Conservation (phyloP, 1,140 invertebrate species). For the Drosophila navojoa region DNA sequence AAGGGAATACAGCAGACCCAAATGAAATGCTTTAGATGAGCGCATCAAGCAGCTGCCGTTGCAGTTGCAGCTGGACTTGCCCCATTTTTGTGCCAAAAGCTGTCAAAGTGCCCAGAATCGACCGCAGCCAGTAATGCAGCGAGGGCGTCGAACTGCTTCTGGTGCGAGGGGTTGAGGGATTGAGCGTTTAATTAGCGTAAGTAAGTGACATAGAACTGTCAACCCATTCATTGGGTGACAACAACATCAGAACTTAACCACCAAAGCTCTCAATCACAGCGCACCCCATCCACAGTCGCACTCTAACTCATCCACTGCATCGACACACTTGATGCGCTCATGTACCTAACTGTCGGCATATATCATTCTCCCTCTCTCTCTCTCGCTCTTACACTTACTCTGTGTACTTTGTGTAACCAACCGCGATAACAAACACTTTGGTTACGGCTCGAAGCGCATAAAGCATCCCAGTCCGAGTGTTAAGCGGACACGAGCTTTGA, state of each 20-base stretch:
- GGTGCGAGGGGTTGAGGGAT: not conserved
- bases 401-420: slow-evolving; percentile 58
- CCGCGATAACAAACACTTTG: slow-evolving; percentile 66
- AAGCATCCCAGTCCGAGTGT: slow-evolving; percentile 22
- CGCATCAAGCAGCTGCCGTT: slow-evolving; percentile 15
- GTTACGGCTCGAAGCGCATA: slow-evolving; percentile 28
- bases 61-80: slow-evolving; percentile 19
- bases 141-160: not conserved
- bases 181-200: slow-evolving; percentile 75
- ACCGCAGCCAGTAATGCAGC: slow-evolving; percentile 16
- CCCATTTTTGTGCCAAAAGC: slow-evolving; percentile 56
- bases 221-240: slow-evolving; percentile 42
- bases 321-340: not conserved
- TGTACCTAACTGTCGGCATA: not conserved
- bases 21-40: slow-evolving; percentile 57
- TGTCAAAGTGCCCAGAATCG: slow-evolving; percentile 55
- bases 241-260: slow-evolving; percentile 21
- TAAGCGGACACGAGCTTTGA: slow-evolving; percentile 9
- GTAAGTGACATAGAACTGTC: slow-evolving; percentile 69
- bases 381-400: not conserved
- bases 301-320: not conserved
- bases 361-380: not conserved
- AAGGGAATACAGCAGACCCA: slow-evolving; percentile 26
- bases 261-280: slow-evolving; percentile 27
- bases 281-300: not conserved